A percentile compares a stretch with the other conserved stretches of the same genome.
phyloP scores from a whole-genome alignment of 2,797 vertebrate species.

The Clarias platycephalus region DNA sequence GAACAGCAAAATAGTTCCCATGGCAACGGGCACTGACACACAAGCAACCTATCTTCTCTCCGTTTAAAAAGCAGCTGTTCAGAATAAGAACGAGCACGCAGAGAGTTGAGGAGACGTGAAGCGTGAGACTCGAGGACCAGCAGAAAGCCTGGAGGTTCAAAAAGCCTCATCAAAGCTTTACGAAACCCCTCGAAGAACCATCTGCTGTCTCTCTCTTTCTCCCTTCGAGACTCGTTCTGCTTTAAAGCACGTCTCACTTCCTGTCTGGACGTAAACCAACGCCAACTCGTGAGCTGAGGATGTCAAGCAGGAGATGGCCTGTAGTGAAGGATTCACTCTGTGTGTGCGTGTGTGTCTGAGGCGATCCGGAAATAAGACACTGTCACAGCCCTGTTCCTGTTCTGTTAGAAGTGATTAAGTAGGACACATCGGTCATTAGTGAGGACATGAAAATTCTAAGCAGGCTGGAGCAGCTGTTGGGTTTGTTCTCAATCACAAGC shows the following conservation, averaged over 20 bases:
- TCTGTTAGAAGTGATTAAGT: neutral
- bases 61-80: neutral
- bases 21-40: neutral
- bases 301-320: neutral
- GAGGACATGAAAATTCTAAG: constrained; percentile 44
- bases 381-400: neutral
- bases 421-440: neutral
- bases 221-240: neutral
- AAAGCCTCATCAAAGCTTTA: neutral
- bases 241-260: neutral
- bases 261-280: neutral
- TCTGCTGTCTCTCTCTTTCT: neutral
- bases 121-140: neutral
- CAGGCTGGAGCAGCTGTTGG: constrained; percentile 23
- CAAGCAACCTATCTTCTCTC: neutral
- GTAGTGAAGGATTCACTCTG: neutral
- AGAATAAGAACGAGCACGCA: neutral
- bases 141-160: neutral
- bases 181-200: neutral
- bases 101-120: neutral
- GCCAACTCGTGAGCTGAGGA: neutral
- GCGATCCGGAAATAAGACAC: neutral
- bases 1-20: neutral
- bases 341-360: no score
- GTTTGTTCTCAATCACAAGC: neutral